phyloP scores from a whole-genome alignment of 2,888 invertebrate genomes.

The Lacanobia wlatinum region DNA sequence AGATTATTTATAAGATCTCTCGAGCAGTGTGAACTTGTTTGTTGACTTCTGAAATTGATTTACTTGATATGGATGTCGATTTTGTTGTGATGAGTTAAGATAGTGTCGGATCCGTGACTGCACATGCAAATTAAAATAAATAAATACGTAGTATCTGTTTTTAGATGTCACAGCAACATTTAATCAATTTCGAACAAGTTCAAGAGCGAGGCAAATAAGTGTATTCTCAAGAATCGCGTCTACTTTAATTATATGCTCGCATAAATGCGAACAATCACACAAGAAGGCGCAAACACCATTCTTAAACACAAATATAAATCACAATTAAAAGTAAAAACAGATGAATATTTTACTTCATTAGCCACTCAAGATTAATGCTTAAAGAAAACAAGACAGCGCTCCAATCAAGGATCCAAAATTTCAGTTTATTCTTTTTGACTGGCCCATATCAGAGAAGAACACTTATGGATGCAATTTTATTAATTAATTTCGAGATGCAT shows the following conservation, averaged over 20 bases:
- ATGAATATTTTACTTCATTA: slow-evolving; percentile 68
- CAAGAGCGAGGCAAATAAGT: not conserved
- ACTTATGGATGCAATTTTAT: slow-evolving; percentile 85
- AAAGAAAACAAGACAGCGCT: slow-evolving; percentile 61
- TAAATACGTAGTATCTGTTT: not conserved
- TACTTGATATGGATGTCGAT: slow-evolving; percentile 33
- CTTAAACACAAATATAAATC: slow-evolving; percentile 67
- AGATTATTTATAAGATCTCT: slow-evolving; percentile 60
- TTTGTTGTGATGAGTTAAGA: slow-evolving; percentile 38
- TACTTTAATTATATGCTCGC: not conserved
- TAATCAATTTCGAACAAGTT: not conserved
- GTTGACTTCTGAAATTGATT: slow-evolving; percentile 48
- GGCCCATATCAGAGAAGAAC: slow-evolving; percentile 67
- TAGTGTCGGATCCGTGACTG: slow-evolving; percentile 16
- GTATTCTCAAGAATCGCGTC: not conserved
- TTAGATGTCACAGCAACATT: not conserved
- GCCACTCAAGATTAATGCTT: slow-evolving; percentile 61
- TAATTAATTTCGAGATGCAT: slow-evolving; percentile 88
- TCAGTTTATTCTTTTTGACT: slow-evolving; percentile 71
- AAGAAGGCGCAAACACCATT: slow-evolving; percentile 61
- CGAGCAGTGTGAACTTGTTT: slow-evolving; percentile 44
- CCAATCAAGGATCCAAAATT: slow-evolving; percentile 76
- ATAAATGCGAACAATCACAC: slow-evolving; percentile 18
- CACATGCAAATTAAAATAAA: slow-evolving; percentile 35
- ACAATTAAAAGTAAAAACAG: slow-evolving; percentile 66